Evolutionary conservation across 2,888 invertebrate genomes (phyloP).

Genomic region (Balanococcus diminutus): DNA sequence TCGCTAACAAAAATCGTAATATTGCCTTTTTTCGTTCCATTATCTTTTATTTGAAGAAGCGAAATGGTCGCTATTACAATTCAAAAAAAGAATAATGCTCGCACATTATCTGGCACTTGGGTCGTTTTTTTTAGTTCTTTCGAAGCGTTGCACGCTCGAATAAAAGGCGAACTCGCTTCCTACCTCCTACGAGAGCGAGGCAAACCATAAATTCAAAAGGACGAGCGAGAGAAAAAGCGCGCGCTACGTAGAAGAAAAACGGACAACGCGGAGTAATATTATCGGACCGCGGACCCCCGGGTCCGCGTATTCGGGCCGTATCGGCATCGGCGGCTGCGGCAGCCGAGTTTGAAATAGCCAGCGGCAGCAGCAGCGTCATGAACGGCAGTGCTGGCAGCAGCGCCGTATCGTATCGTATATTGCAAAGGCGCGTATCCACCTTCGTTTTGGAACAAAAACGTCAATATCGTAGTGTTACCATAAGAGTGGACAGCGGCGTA

Average conservation of each 20-base stretch:
- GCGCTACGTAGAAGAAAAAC: background rate
- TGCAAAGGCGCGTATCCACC: conserved; percentile 50
- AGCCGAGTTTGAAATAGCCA: background rate
- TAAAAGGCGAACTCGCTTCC: conserved; percentile 38
- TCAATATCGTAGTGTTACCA: conserved; percentile 52
- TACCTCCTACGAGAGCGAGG: conserved; percentile 56
- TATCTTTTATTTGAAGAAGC: conserved; percentile 49
- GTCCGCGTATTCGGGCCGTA: background rate
- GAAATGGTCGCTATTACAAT: conserved; percentile 47
- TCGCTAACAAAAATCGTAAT: conserved; percentile 11
- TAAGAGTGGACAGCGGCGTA: conserved; percentile 49
- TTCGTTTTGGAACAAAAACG: conserved; percentile 53
- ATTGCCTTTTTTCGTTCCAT: conserved; percentile 31
- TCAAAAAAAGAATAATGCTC: conserved; percentile 26
- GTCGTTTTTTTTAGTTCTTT: conserved; percentile 40
- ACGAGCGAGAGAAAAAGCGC: conserved; percentile 8
- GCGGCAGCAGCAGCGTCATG: background rate
- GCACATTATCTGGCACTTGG: conserved; percentile 33
- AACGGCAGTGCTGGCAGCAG: background rate
- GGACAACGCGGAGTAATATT: conserved; percentile 30
- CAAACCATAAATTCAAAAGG: conserved; percentile 26
- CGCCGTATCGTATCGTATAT: background rate
- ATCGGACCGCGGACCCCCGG: background rate
- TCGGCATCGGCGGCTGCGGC: background rate
- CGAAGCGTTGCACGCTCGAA: conserved; percentile 24